Base-by-base conservation (phyloP, 1,140 invertebrate genomes). In the Atta texana region DNA sequence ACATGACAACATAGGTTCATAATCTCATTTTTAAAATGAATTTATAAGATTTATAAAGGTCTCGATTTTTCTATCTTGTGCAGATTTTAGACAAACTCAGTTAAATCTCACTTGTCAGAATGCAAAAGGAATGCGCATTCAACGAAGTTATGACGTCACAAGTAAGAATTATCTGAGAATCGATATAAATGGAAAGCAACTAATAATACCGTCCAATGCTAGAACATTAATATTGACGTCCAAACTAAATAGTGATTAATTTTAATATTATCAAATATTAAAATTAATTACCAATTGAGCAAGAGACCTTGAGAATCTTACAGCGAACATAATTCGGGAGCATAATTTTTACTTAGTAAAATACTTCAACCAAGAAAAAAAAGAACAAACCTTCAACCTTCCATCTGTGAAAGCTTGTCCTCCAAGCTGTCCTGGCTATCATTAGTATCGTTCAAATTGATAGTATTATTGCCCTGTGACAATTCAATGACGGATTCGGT, bases 361-460 rank as follows among this genome's bases (percentile, higher is more conserved):
- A n/a, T 24, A 75, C n/a, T 5, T 61, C n/a, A 12, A 39, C 3
- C 18, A 16, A 53, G n/a, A 66, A 49, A 3, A 78, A 24, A 59
- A 39, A 66, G 31, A 51, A 16, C 34, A 28, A 69, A 49, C 14
- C n/a, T 81, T 93, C 80, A 95, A 78, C 95, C 94, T 28, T 95
- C 94, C 94, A 95, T 95, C 68, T 94, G 93, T 24, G 94, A 95
- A 10, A 95, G 90, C 85, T 95, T 95, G 53, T 95, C 94, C 69
- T 95, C 95, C 31, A 95, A 90, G 72, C 95, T 95, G 12, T 95
- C 95, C 51, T 94, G 94, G 77, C 94, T 95, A 39, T 95, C 94
- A 16, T 91, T 94, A 1, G 94, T 92, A 31, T 95, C 95, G 12
- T 92, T 94, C 14, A 95, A 78, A 85, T 92, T 93, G 14, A 95